Evolutionary conservation across 2,888 invertebrate genomes (phyloP).

Genomic region (Choreutis nemorana): DNA sequence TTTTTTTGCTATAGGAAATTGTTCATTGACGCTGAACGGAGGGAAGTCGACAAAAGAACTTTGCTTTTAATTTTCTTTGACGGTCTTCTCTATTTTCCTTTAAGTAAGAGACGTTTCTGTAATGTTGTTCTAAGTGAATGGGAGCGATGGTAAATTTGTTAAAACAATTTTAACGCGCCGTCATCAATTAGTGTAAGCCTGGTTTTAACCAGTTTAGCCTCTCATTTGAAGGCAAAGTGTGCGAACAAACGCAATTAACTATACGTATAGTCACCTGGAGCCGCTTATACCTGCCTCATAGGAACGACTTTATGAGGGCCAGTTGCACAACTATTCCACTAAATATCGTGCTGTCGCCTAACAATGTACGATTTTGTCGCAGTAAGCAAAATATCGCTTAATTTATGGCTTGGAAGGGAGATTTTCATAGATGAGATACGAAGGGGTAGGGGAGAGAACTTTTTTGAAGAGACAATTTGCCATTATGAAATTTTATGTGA

Average conservation of each 20-base stretch:
- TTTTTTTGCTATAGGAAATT: slow-evolving; percentile 17
- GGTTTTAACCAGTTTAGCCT: not conserved
- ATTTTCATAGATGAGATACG: not conserved
- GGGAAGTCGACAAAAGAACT: slow-evolving; percentile 21
- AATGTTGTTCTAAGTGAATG: not conserved
- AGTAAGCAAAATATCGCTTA: slow-evolving; percentile 35
- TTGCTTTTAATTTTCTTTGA: slow-evolving; percentile 3
- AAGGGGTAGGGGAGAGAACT: too few relatives aligned
- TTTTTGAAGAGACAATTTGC: too few relatives aligned
- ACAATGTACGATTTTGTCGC: slow-evolving; percentile 32
- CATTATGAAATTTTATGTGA: too few relatives aligned
- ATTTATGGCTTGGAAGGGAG: slow-evolving; percentile 28
- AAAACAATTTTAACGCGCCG: not conserved
- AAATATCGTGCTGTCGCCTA: slow-evolving; percentile 30
- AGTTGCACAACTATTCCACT: slow-evolving; percentile 40
- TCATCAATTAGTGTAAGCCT: not conserved
- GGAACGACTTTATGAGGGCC: slow-evolving; percentile 26
- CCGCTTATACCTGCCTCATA: not conserved
- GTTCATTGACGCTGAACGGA: slow-evolving; percentile 23
- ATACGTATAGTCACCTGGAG: not conserved
- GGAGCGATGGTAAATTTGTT: not conserved
- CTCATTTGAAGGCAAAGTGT: not conserved
- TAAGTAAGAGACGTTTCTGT: too few relatives aligned
- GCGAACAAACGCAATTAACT: not conserved
- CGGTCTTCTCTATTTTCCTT: too few relatives aligned